A percentile compares a stretch with the other conserved stretches of the same genome.
phyloP scores from a whole-genome alignment of 2,888 invertebrate species.

The Cenopis cana region DNA sequence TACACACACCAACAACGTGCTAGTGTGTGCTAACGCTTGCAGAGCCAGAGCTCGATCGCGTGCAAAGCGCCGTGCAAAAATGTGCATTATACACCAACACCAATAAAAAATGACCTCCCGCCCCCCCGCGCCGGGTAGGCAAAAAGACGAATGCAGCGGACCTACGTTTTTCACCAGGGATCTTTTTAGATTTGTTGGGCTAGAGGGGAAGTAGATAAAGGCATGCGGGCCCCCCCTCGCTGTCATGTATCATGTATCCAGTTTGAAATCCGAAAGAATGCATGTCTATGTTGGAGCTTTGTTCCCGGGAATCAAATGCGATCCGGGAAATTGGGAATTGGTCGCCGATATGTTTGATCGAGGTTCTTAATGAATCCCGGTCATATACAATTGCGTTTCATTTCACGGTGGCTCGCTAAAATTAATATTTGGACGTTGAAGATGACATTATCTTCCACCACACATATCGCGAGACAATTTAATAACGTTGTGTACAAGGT shows the following conservation, averaged over 20 bases:
- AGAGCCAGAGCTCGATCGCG: conserved; percentile 71
- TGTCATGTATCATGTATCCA: conserved; percentile 76
- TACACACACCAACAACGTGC: conserved; percentile 45
- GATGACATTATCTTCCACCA: conserved; percentile 11
- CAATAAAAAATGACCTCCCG: conserved; percentile 68
- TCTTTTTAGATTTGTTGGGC: conserved; percentile 65
- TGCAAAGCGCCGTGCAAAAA: conserved; percentile 81
- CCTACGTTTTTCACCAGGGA: conserved; percentile 62
- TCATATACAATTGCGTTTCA: conserved; percentile 18
- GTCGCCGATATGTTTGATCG: conserved; percentile 36
- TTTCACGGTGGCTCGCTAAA: conserved; percentile 16
- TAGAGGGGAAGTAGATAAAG: conserved; percentile 67
- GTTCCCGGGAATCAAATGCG: conserved; percentile 50
- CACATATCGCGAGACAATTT: neutral
- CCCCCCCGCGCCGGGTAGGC: conserved; percentile 56
- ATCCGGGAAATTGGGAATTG: conserved; percentile 54
- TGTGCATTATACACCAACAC: conserved; percentile 74
- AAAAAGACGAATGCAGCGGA: conserved; percentile 64
- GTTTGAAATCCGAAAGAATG: conserved; percentile 61
- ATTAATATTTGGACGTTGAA: conserved; percentile 16
- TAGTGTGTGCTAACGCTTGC: conserved; percentile 63
- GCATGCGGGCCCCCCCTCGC: conserved; percentile 68
- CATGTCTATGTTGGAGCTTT: conserved; percentile 45
- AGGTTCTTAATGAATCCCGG: conserved; percentile 30
- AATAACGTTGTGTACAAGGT: neutral